Evolutionary conservation across 2,797 vertebrate genomes (phyloP).

Genomic region (Semaprochilodus insignis): DNA sequence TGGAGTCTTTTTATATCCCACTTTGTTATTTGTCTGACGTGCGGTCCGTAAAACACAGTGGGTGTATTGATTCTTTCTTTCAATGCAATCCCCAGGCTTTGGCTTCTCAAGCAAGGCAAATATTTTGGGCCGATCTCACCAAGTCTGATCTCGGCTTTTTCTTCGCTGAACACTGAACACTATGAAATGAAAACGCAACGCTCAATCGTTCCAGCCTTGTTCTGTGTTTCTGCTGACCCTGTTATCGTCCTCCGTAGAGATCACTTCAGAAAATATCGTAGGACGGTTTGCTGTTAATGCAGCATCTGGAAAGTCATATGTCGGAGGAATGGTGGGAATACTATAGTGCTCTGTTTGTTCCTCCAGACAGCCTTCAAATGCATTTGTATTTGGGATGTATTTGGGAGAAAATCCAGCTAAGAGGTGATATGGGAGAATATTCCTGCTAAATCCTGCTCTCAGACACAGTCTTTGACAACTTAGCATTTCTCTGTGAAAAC

Average conservation of each 20-base stretch:
- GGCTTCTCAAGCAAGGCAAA: slow-evolving; percentile 30
- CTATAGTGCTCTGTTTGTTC: slow-evolving; percentile 11
- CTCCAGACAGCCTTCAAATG: neutral
- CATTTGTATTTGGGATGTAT: neutral
- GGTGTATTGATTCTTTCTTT: slow-evolving; percentile 27
- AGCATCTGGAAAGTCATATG: slow-evolving; percentile 7
- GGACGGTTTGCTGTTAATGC: neutral
- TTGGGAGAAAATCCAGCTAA: neutral
- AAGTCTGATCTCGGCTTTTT: neutral
- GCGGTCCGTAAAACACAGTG: slow-evolving; percentile 26
- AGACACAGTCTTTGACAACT: neutral
- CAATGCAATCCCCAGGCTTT: slow-evolving; percentile 14
- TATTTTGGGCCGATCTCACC: neutral
- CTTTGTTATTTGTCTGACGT: slow-evolving; percentile 31
- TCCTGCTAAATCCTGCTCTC: neutral
- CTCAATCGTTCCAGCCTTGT: neutral
- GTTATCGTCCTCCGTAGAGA: neutral
- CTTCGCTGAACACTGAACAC: neutral
- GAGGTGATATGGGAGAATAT: neutral
- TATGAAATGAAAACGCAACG: slow-evolving; percentile 19
- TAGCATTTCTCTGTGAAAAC: slow-evolving; percentile 3
- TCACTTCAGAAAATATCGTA: slow-evolving; percentile 9
- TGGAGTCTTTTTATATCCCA: slow-evolving; percentile 29
- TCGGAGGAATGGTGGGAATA: slow-evolving; percentile 8
- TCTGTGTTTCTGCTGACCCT: slow-evolving; percentile 15